A percentile compares a stretch with the other conserved stretches of the same genome.
phyloP scores from a whole-genome alignment of 2,888 invertebrate species.

The Dynastes grantii region DNA sequence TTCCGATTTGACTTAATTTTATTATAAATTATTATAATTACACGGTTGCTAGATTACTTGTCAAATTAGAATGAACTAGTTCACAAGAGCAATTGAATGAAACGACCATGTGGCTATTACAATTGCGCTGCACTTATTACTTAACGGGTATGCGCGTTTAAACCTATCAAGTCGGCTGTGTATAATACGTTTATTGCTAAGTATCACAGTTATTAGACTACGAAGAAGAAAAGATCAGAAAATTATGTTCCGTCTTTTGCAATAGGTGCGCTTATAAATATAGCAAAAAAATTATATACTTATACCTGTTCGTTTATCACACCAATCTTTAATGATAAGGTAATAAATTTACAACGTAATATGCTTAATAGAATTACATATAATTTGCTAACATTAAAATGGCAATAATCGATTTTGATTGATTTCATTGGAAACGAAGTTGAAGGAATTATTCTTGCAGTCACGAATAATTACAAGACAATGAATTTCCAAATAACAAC shows the following conservation, averaged over 20 bases:
- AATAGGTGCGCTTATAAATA: too few relatives aligned
- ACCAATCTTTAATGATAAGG: too few relatives aligned
- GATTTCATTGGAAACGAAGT: too few relatives aligned
- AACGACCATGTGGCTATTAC: slow-evolving; percentile 28
- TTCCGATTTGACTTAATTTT: slow-evolving; percentile 47
- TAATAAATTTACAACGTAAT: too few relatives aligned
- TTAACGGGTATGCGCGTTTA: slow-evolving; percentile 33
- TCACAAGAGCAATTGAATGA: slow-evolving; percentile 41
- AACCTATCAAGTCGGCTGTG: slow-evolving; percentile 4
- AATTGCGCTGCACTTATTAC: slow-evolving; percentile 30
- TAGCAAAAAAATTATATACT: too few relatives aligned
- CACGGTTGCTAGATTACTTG: slow-evolving; percentile 45
- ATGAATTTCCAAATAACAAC: too few relatives aligned
- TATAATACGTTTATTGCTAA: neutral
- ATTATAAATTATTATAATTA: slow-evolving; percentile 49
- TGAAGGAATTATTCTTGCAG: too few relatives aligned
- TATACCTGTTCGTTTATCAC: too few relatives aligned
- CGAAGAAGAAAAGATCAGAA: slow-evolving; percentile 1
- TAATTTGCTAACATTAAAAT: too few relatives aligned
- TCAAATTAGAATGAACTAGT: slow-evolving; percentile 44
- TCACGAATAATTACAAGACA: too few relatives aligned
- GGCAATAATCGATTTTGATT: too few relatives aligned
- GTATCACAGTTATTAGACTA: slow-evolving; percentile 23
- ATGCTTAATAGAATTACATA: too few relatives aligned
- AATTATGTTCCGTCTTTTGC: neutral